phyloP scores from a whole-genome alignment of 64 coral and sea anemone species.

The Montipora efflorescens region DNA sequence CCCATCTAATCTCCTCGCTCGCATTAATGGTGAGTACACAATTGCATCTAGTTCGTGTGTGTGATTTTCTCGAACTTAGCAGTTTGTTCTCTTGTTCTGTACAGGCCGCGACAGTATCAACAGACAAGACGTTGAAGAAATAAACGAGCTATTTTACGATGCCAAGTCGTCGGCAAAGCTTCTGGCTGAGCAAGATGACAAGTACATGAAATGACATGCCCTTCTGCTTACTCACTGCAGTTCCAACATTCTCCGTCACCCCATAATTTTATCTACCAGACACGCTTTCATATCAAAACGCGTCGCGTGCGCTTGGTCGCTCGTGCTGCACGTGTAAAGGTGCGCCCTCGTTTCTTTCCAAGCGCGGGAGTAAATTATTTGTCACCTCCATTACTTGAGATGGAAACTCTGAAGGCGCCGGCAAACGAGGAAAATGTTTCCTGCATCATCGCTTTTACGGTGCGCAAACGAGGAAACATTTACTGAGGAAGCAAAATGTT shows the following conservation, averaged over 20 bases:
- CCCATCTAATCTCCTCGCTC: slow-evolving; percentile 86
- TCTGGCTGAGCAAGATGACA: slow-evolving; percentile 95
- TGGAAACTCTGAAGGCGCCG: no score
- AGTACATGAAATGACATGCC: slow-evolving; percentile 88
- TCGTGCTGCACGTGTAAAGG: neutral
- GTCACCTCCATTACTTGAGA: no score
- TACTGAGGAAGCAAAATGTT: no score
- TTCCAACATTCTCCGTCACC: no score
- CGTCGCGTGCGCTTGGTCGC: neutral
- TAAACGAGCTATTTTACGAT: slow-evolving; percentile 96
- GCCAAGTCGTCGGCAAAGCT: slow-evolving; percentile 98
- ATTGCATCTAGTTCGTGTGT: neutral
- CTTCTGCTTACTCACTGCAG: neutral
- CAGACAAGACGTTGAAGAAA: slow-evolving; percentile 97
- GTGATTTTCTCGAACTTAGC: neutral
- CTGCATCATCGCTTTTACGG: no score
- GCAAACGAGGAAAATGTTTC: no score
- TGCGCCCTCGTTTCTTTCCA: neutral
- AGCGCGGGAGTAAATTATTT: no score
- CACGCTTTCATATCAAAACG: no score
- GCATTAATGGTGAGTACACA: slow-evolving; percentile 85
- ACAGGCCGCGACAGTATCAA: slow-evolving; percentile 86
- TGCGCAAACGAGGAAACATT: no score
- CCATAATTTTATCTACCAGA: neutral
- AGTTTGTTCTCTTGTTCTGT: neutral